These are phyloP conservation scores for Dolichotis patagonum DNA, from an alignment of 2,113 vertebrate species.

Conservation along the genomic window DNA sequence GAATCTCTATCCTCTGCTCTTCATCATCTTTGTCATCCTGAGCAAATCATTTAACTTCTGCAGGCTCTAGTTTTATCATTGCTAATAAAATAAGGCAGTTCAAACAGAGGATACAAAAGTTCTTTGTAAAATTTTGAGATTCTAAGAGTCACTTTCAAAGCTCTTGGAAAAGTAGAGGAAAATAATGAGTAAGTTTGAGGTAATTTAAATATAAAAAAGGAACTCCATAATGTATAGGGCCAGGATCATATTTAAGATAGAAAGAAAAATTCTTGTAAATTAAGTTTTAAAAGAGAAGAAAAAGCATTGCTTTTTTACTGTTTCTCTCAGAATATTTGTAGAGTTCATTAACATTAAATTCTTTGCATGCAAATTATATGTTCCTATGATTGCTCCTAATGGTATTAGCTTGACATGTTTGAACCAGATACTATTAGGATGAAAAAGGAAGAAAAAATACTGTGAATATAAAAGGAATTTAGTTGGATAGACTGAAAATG, in stretches of 20 bases:
- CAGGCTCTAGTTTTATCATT: neutral
- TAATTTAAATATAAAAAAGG: neutral
- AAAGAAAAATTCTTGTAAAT: neutral
- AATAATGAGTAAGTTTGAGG: neutral
- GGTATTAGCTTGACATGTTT: neutral
- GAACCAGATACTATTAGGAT: neutral
- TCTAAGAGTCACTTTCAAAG: neutral
- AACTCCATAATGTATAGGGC: neutral
- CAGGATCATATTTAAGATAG: neutral
- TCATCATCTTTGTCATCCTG: neutral
- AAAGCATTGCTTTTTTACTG: neutral
- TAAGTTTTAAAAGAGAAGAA: conserved; percentile 21
- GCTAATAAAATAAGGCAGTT: neutral
- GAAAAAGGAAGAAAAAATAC: conserved; percentile 5
- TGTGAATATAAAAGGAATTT: neutral
- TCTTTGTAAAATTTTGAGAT: conserved; percentile 16
- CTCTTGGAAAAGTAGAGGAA: neutral
- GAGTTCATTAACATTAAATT: neutral
- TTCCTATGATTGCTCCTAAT: neutral
- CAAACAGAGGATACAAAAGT: neutral
- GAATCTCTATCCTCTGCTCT: neutral
- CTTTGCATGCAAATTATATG: neutral
- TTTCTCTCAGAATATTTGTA: neutral
- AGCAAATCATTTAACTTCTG: neutral
- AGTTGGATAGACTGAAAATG: neutral